Conservation (phyloP, 2,113 vertebrate genomes). For the Saimiri boliviensis region DNA sequence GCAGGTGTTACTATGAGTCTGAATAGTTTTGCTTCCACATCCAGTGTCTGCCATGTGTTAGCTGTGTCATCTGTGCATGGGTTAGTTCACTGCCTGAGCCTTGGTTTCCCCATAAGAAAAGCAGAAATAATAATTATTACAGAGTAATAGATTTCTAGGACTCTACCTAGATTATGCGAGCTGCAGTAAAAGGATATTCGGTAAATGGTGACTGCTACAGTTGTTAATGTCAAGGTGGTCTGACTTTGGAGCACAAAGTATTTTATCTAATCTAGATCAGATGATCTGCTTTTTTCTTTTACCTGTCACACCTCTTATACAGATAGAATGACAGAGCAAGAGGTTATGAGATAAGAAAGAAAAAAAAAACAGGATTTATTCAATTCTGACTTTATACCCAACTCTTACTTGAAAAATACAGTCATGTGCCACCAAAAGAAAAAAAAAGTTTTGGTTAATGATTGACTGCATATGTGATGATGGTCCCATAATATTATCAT, state of each 20-base stretch:
- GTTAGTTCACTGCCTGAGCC: not conserved
- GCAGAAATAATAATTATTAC: not conserved
- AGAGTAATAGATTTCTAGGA: not conserved
- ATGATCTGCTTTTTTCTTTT: not conserved
- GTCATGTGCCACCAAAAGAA: not conserved
- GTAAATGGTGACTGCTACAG: not conserved
- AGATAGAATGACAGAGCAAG: not conserved
- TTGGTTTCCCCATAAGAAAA: not conserved
- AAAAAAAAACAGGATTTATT: not conserved
- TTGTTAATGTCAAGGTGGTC: not conserved
- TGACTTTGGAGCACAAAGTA: not conserved
- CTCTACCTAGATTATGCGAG: not conserved
- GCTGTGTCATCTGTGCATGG: not conserved
- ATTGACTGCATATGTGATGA: not conserved
- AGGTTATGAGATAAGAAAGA: not conserved
- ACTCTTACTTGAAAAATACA: not conserved
- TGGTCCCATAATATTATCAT: not conserved
- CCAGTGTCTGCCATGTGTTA: not conserved
- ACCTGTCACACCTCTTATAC: not conserved
- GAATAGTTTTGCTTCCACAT: not conserved
- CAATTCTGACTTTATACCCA: not conserved
- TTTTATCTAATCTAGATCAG: not conserved
- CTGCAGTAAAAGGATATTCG: not conserved
- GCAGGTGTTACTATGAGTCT: not conserved
- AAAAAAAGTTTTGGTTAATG: not conserved